These are phyloP conservation scores for Microctenopoma steveboyesi DNA, from an alignment of 2,797 vertebrate genomes.

Conservation along the genomic window DNA sequence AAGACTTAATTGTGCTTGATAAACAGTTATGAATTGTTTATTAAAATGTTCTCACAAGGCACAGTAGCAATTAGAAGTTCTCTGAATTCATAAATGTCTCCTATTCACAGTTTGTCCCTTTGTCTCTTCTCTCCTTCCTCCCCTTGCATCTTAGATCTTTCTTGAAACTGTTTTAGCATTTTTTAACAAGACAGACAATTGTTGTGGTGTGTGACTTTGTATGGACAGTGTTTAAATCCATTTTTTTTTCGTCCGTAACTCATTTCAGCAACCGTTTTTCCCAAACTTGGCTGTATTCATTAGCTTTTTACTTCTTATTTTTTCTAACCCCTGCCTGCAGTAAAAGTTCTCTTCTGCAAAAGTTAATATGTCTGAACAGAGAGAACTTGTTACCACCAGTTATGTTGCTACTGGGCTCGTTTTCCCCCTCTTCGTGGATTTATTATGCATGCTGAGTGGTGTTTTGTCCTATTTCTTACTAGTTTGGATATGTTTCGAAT, in stretches of 20 bases:
- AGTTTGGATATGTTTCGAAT: slow-evolving; percentile 45
- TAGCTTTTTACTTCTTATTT: slow-evolving; percentile 19
- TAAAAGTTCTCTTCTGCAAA: slow-evolving; percentile 22
- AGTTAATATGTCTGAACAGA: slow-evolving; percentile 52
- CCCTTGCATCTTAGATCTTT: not conserved
- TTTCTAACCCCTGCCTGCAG: slow-evolving; percentile 21
- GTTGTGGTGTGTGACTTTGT: not conserved
- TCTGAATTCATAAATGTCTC: slow-evolving; percentile 52
- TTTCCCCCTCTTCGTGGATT: slow-evolving; percentile 31
- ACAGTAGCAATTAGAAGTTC: slow-evolving; percentile 63
- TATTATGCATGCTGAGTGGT: slow-evolving; percentile 59
- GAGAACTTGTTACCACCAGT: slow-evolving; percentile 54
- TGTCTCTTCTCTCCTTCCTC: not conserved
- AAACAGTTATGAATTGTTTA: slow-evolving; percentile 71
- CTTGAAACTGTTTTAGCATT: not conserved
- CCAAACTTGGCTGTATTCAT: slow-evolving; percentile 31
- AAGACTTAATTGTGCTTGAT: slow-evolving; percentile 73
- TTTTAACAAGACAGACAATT: not conserved
- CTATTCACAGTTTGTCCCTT: slow-evolving; percentile 26
- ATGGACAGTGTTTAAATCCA: slow-evolving; percentile 8
- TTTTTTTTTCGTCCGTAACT: not conserved
- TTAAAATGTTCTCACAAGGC: slow-evolving; percentile 65
- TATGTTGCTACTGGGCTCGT: slow-evolving; percentile 30
- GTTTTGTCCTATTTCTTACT: slow-evolving; percentile 46
- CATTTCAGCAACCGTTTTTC: slow-evolving; percentile 27